phyloP scores from a whole-genome alignment of 1,140 invertebrate genomes.

The Yoshiicerus persimilis region DNA sequence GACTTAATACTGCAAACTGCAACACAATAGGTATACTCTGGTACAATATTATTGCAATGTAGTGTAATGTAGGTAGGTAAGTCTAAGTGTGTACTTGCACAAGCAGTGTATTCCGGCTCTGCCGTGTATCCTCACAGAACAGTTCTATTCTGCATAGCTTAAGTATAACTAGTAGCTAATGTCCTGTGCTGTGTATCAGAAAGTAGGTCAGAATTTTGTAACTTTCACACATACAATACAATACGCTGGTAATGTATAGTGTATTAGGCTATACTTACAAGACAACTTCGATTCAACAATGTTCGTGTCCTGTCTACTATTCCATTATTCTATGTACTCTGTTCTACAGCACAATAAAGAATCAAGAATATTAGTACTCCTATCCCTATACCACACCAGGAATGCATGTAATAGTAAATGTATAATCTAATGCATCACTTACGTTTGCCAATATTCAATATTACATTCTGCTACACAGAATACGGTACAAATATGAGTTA shows the following conservation, averaged over 20 bases:
- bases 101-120: not conserved
- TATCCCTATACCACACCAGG: not conserved
- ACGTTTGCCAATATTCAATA: not conserved
- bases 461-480: no score
- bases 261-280: not conserved
- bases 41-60: no score
- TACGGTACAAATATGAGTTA: no score
- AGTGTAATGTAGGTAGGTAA: not conserved
- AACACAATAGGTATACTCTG: not conserved
- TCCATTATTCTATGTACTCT: not conserved
- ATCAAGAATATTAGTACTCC: not conserved
- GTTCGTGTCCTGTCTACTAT: no score
- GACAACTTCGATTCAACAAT: not conserved
- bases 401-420: not conserved
- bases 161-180: no score
- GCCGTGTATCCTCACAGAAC: not conserved
- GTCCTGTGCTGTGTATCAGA: not conserved
- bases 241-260: not conserved
- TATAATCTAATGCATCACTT: not conserved
- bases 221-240: slow-evolving; percentile 37
- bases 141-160: not conserved
- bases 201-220: slow-evolving; percentile 42
- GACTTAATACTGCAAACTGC: no score
- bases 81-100: no score
- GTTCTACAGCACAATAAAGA: not conserved